These are phyloP conservation scores for Leptopilina syphax DNA, from an alignment of 2,888 invertebrate genomes.

Conservation along the genomic window DNA sequence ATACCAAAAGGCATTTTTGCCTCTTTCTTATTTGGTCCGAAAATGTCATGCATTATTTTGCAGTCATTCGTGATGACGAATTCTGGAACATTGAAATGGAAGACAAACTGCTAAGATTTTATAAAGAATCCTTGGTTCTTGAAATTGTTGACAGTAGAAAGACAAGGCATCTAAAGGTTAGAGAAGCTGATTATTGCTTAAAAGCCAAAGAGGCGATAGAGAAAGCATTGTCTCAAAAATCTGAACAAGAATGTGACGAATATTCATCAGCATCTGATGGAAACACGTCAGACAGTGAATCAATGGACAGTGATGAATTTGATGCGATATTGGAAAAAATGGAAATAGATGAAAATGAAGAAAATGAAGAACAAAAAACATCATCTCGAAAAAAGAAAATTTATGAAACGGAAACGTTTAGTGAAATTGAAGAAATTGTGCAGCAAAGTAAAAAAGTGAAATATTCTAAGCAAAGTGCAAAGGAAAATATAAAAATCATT, in stretches of 20 bases:
- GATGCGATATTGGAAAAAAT: no score
- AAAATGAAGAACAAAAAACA: no score
- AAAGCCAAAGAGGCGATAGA: neutral
- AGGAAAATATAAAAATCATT: neutral
- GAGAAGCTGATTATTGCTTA: neutral
- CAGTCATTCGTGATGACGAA: neutral
- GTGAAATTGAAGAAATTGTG: no score
- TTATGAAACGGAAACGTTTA: no score
- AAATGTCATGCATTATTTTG: neutral
- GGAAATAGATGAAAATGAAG: no score
- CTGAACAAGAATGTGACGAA: neutral
- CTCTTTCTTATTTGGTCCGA: neutral
- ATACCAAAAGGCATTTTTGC: slow-evolving; percentile 56
- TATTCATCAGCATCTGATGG: neutral
- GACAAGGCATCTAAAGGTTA: neutral
- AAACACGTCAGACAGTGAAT: no score
- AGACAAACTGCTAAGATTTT: slow-evolving; percentile 50
- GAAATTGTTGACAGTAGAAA: slow-evolving; percentile 59
- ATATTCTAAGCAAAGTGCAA: no score
- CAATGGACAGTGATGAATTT: no score
- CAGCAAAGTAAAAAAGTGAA: no score
- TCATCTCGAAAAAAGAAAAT: no score
- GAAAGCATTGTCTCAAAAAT: no score
- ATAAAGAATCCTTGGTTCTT: slow-evolving; percentile 56
- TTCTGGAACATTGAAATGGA: slow-evolving; percentile 45